These are phyloP conservation scores for Epiblema foenella DNA, from an alignment of 2,888 invertebrate species.

Conservation along the genomic window DNA sequence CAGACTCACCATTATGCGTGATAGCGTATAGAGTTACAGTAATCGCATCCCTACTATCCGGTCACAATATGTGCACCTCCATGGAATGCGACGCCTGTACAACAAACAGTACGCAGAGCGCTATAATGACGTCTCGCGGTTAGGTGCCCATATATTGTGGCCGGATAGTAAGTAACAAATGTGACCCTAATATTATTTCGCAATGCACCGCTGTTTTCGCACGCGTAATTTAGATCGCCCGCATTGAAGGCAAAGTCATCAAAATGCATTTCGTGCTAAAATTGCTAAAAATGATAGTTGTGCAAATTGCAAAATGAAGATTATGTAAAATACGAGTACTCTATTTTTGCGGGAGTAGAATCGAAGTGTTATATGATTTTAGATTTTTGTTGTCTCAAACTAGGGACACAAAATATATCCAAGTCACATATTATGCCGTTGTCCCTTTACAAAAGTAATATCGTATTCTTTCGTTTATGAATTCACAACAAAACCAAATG, in stretches of 20 bases:
- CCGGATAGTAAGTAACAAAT: conserved; percentile 25
- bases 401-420: background rate
- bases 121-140: too few relatives aligned
- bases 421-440: background rate
- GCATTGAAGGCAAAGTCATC: conserved; percentile 28
- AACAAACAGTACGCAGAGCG: too few relatives aligned
- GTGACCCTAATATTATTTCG: conserved; percentile 42
- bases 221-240: conserved; percentile 28
- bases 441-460: conserved; percentile 8
- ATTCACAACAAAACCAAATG: conserved; percentile 8
- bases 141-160: too few relatives aligned
- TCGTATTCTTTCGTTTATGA: background rate
- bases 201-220: conserved; percentile 36
- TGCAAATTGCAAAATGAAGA: conserved; percentile 12
- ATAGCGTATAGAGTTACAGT: conserved; percentile 34
- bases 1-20: conserved; percentile 48
- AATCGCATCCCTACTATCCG: conserved; percentile 21
- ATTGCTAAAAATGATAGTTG: conserved; percentile 14
- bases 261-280: conserved; percentile 23
- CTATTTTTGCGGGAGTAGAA: background rate
- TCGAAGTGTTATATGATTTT: background rate
- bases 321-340: background rate
- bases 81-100: too few relatives aligned
- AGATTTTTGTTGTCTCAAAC: background rate
- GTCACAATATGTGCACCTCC: too few relatives aligned